Evolutionary conservation across 2,797 vertebrate species (phyloP), one percentile per base, ranked within the genome.

Genomic region (Botia almorhae): DNA sequence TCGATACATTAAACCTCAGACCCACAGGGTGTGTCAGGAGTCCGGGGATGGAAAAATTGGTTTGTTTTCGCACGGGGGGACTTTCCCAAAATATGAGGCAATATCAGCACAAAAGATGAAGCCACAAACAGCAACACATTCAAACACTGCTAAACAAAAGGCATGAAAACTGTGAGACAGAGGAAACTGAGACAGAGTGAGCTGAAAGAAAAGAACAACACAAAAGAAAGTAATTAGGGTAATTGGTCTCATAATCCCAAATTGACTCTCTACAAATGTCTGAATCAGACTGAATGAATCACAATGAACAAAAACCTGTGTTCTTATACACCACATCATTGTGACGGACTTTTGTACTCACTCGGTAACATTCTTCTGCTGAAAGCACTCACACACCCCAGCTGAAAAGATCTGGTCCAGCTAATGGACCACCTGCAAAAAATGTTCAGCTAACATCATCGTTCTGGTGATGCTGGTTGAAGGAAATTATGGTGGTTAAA

Each of bases 241-340:
- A 93, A 94, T 93, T 94, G 90, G 92, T 93, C 91, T 93, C 92
- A 80, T 91, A 90, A 91, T 93, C 91, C 90, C 87, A 92, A 91
- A 93, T 90, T 88, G 84, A 90, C 89, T 91, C 89, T 91, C 84
- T 85, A 90, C 90, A 93, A 84, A 80, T 19, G 19, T 46, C 65
- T 82, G 80, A 67, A 72, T 69, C 39, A 50, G 60, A 68, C 36
- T 46, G 60, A 64, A 50, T 63, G 39, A 83, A 61, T 53, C 65
- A 55, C 39, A 82, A 79, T 19, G 26, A 78, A 1, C 12, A 7
- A 21, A 56, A n/a, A 7, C 11, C 19, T 2, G 19, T 68, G 50
- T 56, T 63, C 64, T 74, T 48, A 81, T 29, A 61, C 56, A 46
- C 61, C 36, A 46, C 21, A 26, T 65, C 19, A 73, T 48, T 65